Evolutionary conservation across 2,797 vertebrate genomes (phyloP).

Genomic region (Syndactyla subalaris): DNA sequence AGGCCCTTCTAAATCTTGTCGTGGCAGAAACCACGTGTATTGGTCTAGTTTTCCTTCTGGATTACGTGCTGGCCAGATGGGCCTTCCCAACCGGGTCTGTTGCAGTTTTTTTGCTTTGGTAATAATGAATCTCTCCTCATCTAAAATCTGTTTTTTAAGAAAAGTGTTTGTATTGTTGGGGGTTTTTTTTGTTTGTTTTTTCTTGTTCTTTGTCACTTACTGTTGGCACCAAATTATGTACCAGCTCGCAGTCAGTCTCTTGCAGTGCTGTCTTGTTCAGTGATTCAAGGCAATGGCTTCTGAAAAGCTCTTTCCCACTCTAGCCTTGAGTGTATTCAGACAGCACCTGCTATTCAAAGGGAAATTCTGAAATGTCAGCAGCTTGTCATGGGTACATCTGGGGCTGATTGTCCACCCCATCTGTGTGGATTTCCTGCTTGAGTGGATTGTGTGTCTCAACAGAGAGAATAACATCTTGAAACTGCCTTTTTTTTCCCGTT

Average conservation of each 20-base stretch:
- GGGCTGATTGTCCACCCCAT: background rate
- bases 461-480: background rate
- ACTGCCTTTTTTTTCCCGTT: background rate
- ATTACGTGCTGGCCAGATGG: background rate
- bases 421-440: background rate
- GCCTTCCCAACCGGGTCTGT: background rate
- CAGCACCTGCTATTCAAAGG: background rate
- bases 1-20: background rate
- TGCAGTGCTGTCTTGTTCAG: background rate
- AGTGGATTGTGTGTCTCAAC: background rate
- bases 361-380: background rate
- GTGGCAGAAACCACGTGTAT: background rate
- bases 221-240: background rate
- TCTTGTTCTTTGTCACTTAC: background rate
- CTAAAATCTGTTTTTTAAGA: background rate
- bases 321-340: background rate
- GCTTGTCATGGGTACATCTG: background rate
- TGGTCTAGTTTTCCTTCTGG: background rate
- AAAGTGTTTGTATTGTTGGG: background rate
- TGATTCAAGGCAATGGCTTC: background rate
- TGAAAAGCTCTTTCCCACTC: background rate
- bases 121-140: background rate
- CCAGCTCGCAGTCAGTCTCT: background rate
- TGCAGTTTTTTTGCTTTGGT: background rate
- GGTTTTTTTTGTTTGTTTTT: rapidly evolving